These are phyloP conservation scores for Heliothis subflexa DNA, from an alignment of 1,140 invertebrate genomes.

Conservation along the genomic window DNA sequence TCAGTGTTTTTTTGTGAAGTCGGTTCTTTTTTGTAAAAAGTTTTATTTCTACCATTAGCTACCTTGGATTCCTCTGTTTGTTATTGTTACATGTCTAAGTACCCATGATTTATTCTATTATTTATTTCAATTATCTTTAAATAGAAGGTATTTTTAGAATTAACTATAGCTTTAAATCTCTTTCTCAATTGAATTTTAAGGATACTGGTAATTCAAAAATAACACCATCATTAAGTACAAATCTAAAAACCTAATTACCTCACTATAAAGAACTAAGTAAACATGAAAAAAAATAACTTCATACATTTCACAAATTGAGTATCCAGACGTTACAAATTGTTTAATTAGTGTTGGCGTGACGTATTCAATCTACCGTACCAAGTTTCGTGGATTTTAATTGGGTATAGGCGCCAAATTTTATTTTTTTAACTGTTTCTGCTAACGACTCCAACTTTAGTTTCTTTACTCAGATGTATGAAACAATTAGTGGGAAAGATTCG, in stretches of 20 bases:
- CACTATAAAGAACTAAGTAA: neutral
- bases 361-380: conserved; percentile 40
- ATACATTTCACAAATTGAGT: conserved; percentile 28
- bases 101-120: no score
- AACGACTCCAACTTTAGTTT: conserved; percentile 23
- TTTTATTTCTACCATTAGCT: no score
- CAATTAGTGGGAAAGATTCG: neutral
- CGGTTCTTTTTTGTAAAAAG: no score
- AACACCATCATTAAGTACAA: neutral
- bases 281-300: conserved; percentile 4
- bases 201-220: no score
- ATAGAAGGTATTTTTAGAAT: no score
- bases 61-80: no score
- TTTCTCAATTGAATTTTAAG: no score
- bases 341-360: conserved; percentile 52
- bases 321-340: conserved; percentile 50
- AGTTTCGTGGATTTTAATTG: conserved; percentile 41
- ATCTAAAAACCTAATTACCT: neutral
- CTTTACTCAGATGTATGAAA: neutral
- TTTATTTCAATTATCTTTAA: no score
- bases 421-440: conserved; percentile 11
- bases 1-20: no score
- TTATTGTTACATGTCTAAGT: no score
- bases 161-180: no score
- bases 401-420: conserved; percentile 42